Conservation (phyloP, 2,888 invertebrate species). For the Hyles lineata region DNA sequence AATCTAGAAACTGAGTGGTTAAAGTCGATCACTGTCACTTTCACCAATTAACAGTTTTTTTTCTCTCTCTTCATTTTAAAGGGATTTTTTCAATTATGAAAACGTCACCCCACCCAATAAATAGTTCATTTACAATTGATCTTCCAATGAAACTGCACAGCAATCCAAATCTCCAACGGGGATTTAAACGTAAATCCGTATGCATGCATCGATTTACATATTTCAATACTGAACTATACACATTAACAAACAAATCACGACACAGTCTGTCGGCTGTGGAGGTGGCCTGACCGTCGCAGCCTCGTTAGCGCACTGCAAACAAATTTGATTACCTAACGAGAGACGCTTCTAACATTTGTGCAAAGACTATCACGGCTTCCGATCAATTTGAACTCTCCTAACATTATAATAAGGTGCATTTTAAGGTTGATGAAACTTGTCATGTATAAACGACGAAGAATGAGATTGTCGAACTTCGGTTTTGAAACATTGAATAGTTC, state of each 20-base stretch:
- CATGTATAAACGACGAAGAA: conserved; percentile 2
- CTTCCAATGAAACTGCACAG: too few species aligned
- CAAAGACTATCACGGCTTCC: conserved; percentile 35
- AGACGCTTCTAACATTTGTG: conserved; percentile 48
- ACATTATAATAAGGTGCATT: background rate
- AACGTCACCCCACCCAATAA: too few species aligned
- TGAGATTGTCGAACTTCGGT: conserved; percentile 38
- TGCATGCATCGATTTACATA: conserved; percentile 15
- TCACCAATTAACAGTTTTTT: too few species aligned
- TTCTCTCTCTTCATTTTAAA: too few species aligned
- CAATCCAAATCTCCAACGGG: background rate
- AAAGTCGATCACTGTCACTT: too few species aligned
- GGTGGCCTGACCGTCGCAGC: conserved; percentile 48
- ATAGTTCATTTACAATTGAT: too few species aligned
- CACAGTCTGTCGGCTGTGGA: conserved; percentile 42
- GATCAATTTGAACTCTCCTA: background rate
- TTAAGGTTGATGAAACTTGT: background rate
- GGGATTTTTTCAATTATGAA: too few species aligned
- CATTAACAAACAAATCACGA: conserved; percentile 68
- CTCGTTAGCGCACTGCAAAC: conserved; percentile 77
- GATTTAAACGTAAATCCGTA: background rate
- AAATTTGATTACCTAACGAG: conserved; percentile 81
- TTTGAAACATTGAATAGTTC: conserved; percentile 31
- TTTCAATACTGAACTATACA: conserved; percentile 20
- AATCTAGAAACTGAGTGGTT: too few species aligned